Base-by-base conservation (phyloP, 1,140 invertebrate genomes). In the Diploscapter pachys region DNA sequence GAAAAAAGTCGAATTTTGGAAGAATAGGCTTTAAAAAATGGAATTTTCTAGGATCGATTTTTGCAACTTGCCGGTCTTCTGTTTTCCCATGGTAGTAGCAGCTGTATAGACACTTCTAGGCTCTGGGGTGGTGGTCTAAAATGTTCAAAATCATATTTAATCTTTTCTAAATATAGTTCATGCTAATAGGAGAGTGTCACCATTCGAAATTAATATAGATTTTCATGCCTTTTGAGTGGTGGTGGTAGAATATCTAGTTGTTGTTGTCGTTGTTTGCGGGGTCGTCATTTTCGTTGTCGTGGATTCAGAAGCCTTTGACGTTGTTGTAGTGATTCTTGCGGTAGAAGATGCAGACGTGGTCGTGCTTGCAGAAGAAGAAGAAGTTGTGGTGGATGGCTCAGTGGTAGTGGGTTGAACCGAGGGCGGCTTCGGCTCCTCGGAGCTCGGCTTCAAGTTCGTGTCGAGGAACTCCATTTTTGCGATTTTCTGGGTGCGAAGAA, bases 101-200 rank as follows among this genome's bases (percentile, higher is more conserved):
- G 81, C 76, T 48, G 73, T 59, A 52, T 74, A 72, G 3, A 81
- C 31, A 1, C 31, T 31, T 31, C 31, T 73, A 56, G 61, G 48
- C 5, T 63, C 70, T 11, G n/a, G 54, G 48, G 69, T 55, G 31
- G 68, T 70, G 56, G 56, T 61, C 68, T 70, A 59, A 70, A 9
- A 51, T 61, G 63, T 54, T 76, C 48, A n/a, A 55, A 31, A 31
- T 31, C 31, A 31, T 31, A 31, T 31, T 31, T 31, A 31, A 31
- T 31, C 31, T 31, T 31, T 31, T 31, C 31, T 31, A 31, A 31
- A 31, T 31, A 31, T 31, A 31, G 31, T 31, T 31, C 31, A 31
- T 31, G 31, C 31, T 31, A 31, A 31, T 31, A 31, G 31, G 31
- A 31, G 31, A 31, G 31, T 31, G 31, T 31, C 31, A 31, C 31